phyloP scores from a whole-genome alignment of 2,888 invertebrate species.

The Zeuzera pyrina region DNA sequence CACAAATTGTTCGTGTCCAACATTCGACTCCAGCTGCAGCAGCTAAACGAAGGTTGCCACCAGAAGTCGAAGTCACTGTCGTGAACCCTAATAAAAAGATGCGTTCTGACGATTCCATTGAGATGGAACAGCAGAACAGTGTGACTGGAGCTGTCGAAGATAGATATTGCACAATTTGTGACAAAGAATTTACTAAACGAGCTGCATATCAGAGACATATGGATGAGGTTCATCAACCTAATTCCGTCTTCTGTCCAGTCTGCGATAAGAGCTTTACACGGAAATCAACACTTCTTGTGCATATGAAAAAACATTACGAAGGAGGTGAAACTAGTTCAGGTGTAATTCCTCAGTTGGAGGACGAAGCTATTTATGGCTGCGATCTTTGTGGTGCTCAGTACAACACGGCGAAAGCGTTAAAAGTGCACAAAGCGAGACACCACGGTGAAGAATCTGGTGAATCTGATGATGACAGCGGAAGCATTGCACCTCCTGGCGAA shows the following conservation, averaged over 20 bases:
- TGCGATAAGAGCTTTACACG: constrained; percentile 77
- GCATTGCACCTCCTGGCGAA: constrained; percentile 50
- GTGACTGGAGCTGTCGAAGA: constrained; percentile 54
- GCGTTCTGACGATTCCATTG: constrained; percentile 59
- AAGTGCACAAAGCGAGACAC: constrained; percentile 74
- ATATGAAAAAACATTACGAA: constrained; percentile 75
- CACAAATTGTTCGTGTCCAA: constrained; percentile 37
- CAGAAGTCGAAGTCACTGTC: constrained; percentile 66
- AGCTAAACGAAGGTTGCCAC: constrained; percentile 57
- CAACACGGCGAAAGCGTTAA: constrained; percentile 69
- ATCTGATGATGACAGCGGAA: constrained; percentile 49
- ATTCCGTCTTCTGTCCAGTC: constrained; percentile 73
- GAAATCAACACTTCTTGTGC: constrained; percentile 75
- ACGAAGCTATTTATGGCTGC: constrained; percentile 63
- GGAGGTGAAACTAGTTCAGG: constrained; percentile 47
- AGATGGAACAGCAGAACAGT: constrained; percentile 54
- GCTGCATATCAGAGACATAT: constrained; percentile 75
- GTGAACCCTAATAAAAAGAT: constrained; percentile 66
- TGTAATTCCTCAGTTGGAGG: constrained; percentile 34
- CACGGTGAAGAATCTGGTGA: constrained; percentile 59
- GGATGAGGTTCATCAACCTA: constrained; percentile 69
- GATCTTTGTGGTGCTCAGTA: constrained; percentile 75
- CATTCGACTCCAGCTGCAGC: constrained; percentile 32
- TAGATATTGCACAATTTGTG: constrained; percentile 73
- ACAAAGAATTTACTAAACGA: constrained; percentile 74